Evolutionary conservation across 2,797 vertebrate species (phyloP).

Genomic region (Malurus splendens): DNA sequence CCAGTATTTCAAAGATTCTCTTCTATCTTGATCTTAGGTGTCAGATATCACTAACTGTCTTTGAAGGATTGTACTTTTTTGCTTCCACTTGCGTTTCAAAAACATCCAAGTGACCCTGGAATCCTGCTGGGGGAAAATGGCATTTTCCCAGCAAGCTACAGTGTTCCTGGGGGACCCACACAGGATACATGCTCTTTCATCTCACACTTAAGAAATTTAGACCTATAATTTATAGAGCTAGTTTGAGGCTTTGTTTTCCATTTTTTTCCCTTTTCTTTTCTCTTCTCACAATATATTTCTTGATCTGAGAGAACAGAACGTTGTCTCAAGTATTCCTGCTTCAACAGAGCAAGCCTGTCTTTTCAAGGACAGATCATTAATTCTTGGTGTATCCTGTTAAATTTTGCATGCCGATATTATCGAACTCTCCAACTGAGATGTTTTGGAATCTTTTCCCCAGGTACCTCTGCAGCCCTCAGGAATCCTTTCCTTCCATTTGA

Average conservation of each 20-base stretch:
- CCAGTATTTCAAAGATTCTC: background rate
- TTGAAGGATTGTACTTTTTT: conserved; percentile 18
- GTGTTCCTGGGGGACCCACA: background rate
- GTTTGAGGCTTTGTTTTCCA: background rate
- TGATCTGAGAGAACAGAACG: background rate
- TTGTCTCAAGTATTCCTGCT: background rate
- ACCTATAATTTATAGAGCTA: conserved; percentile 11
- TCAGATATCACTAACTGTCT: background rate
- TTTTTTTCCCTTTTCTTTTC: background rate
- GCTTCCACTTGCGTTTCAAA: background rate
- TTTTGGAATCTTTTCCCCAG: background rate
- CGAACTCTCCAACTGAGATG: background rate
- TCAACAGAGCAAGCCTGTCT: conserved; percentile 1
- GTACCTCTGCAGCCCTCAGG: background rate
- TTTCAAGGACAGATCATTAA: conserved; percentile 42
- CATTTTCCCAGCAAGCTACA: conserved; percentile 16
- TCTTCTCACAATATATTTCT: background rate
- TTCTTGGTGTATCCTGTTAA: background rate
- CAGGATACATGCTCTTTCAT: background rate
- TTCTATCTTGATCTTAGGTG: background rate
- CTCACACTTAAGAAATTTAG: background rate
- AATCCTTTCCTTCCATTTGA: background rate
- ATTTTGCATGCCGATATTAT: conserved; percentile 13
- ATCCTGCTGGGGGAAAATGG: conserved; percentile 6
- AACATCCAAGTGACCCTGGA: conserved; percentile 1